Percentiles rank a stretch among this genome's conserved stretches.
These are phyloP conservation scores for Molossus alvarezi DNA, from an alignment of 2,797 vertebrate species.

Conservation along the genomic window DNA sequence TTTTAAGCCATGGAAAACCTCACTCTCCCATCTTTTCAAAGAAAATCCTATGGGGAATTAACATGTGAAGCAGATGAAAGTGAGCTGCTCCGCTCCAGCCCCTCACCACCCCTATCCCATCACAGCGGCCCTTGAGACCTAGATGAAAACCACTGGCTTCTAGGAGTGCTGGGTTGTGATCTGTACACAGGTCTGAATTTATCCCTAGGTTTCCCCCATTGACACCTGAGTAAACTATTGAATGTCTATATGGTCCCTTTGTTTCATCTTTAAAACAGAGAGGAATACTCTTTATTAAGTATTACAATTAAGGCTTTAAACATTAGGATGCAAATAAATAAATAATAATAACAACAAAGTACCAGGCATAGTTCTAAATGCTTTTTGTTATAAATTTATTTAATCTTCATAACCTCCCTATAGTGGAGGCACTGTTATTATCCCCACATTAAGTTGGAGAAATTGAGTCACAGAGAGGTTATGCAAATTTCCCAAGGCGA, in stretches of 20 bases:
- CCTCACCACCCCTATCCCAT: neutral
- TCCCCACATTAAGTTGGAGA: neutral
- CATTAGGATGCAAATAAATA: neutral
- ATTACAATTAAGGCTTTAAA: slow-evolving; percentile 37
- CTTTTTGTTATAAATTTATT: neutral
- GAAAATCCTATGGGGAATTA: slow-evolving; percentile 45
- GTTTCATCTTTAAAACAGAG: slow-evolving; percentile 64
- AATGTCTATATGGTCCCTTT: neutral
- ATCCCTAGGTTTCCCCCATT: slow-evolving; percentile 29
- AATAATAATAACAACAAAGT: neutral
- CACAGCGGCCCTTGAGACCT: neutral
- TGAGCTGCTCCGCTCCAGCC: neutral
- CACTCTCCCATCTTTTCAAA: neutral
- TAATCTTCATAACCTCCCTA: neutral
- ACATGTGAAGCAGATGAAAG: slow-evolving; percentile 16
- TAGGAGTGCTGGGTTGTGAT: neutral
- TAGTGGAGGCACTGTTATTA: neutral
- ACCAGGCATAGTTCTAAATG: neutral
- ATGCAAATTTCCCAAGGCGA: neutral
- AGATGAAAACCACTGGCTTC: slow-evolving; percentile 25
- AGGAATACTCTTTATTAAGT: neutral
- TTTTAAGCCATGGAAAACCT: slow-evolving; percentile 14
- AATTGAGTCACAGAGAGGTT: neutral
- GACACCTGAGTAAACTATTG: slow-evolving; percentile 56
- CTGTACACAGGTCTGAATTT: slow-evolving; percentile 3